A percentile compares a stretch with the other conserved stretches of the same genome.
phyloP scores from a whole-genome alignment of 2,797 vertebrate genomes.

The Loriculus beryllinus region DNA sequence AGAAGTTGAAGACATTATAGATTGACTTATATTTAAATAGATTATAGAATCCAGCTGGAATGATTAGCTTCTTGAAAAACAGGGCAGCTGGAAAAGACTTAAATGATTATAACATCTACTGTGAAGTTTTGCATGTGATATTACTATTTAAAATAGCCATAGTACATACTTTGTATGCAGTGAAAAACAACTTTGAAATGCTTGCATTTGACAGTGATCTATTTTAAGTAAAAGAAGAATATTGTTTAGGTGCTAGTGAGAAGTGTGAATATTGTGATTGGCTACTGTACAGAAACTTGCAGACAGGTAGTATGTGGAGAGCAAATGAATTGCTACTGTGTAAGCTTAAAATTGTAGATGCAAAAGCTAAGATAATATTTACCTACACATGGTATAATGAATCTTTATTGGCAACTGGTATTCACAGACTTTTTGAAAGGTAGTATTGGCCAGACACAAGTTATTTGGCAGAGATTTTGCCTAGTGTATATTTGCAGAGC shows the following conservation, averaged over 20 bases:
- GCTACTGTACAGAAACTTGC: slow-evolving; percentile 51
- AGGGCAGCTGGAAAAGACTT: neutral
- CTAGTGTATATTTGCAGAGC: slow-evolving; percentile 77
- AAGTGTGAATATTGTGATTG: slow-evolving; percentile 70
- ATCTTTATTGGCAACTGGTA: slow-evolving; percentile 73
- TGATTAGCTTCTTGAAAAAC: slow-evolving; percentile 9
- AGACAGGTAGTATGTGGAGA: slow-evolving; percentile 52
- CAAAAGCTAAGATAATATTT: slow-evolving; percentile 74
- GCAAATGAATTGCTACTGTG: slow-evolving; percentile 69
- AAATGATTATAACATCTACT: slow-evolving; percentile 8
- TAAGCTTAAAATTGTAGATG: slow-evolving; percentile 64
- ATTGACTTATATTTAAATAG: neutral
- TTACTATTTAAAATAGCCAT: slow-evolving; percentile 30
- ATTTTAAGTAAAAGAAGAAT: slow-evolving; percentile 63
- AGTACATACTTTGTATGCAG: slow-evolving; percentile 9
- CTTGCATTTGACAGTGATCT: slow-evolving; percentile 37
- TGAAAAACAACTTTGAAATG: slow-evolving; percentile 42
- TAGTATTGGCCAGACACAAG: slow-evolving; percentile 75
- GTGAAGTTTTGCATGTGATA: slow-evolving; percentile 28
- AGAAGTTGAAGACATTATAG: neutral
- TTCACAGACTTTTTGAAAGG: slow-evolving; percentile 72
- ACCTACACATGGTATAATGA: slow-evolving; percentile 67
- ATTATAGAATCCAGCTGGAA: neutral
- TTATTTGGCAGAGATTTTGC: slow-evolving; percentile 72
- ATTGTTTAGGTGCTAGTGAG: slow-evolving; percentile 50